These are phyloP conservation scores for Paraplagusia blochii DNA, from an alignment of 2,113 vertebrate species.

Conservation along the genomic window DNA sequence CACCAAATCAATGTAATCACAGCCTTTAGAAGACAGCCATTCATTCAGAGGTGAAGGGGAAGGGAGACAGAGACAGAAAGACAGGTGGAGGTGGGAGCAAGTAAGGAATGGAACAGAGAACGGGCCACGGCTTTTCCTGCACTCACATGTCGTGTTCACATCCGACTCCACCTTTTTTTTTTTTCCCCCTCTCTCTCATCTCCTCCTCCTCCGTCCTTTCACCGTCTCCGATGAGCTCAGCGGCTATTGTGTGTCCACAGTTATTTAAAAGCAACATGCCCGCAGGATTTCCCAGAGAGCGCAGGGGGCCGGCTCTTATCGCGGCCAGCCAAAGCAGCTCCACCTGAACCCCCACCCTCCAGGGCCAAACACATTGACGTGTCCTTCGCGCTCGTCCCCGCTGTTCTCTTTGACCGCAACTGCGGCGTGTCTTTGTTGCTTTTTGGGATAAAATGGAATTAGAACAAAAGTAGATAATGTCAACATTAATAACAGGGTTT, in stretches of 20 bases:
- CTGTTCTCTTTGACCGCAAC: conserved; percentile 9
- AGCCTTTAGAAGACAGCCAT: conserved; percentile 69
- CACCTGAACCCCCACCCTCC: conserved; percentile 33
- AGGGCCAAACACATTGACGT: conserved; percentile 47
- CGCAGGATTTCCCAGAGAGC: conserved; percentile 54
- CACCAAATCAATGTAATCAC: conserved; percentile 78
- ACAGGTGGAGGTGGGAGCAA: conserved; percentile 13
- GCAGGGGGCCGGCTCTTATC: conserved; percentile 64
- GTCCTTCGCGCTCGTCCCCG: conserved; percentile 60
- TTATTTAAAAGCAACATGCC: conserved; percentile 65
- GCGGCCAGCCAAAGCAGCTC: conserved; percentile 52
- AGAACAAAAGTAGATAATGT: conserved; percentile 4
- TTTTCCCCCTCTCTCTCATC: too few species aligned
- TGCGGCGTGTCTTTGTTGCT: conserved; percentile 18
- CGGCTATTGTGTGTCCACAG: conserved; percentile 59
- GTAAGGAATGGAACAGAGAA: conserved; percentile 22
- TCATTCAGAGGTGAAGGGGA: conserved; percentile 47
- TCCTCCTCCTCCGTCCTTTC: conserved; percentile 47
- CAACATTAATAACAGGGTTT: conserved; percentile 5
- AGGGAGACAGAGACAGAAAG: conserved; percentile 17
- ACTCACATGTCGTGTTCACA: conserved; percentile 28
- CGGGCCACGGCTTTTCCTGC: conserved; percentile 10
- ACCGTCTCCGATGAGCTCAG: conserved; percentile 61
- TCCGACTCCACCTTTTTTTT: conserved; percentile 13
- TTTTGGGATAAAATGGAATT: conserved; percentile 16